phyloP scores from a whole-genome alignment of 2,888 invertebrate genomes.

The Bugula neritina region DNA sequence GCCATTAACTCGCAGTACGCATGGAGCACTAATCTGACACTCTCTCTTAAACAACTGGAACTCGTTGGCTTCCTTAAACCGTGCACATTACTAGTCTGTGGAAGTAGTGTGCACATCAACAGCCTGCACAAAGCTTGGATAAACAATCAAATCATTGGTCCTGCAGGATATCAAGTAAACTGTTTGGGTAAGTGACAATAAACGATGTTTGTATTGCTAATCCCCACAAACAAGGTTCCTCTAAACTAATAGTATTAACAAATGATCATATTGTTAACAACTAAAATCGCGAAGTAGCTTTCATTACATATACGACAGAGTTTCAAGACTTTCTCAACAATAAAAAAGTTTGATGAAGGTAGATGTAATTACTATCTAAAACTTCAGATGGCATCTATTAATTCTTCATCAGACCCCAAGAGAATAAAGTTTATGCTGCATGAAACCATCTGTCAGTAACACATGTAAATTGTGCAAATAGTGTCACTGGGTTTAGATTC shows the following conservation, averaged over 20 bases:
- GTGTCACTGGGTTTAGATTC: too few relatives aligned
- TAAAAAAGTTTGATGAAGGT: too few relatives aligned
- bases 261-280: too few relatives aligned
- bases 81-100: background rate
- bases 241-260: background rate
- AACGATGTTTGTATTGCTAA: background rate
- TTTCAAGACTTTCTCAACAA: too few relatives aligned
- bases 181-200: background rate
- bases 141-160: background rate
- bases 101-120: background rate
- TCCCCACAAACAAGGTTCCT: background rate
- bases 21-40: background rate
- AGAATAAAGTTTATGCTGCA: too few relatives aligned
- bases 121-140: background rate
- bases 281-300: too few relatives aligned
- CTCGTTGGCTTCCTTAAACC: constrained; percentile 15
- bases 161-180: background rate
- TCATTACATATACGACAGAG: too few relatives aligned
- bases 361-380: too few relatives aligned
- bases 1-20: background rate
- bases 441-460: too few relatives aligned
- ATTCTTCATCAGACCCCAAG: too few relatives aligned
- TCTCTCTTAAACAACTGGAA: background rate
- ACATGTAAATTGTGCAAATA: too few relatives aligned
- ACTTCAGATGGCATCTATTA: too few relatives aligned